phyloP scores from a whole-genome alignment of 2,797 vertebrate genomes.

The Scolopax bukidnonensis region DNA sequence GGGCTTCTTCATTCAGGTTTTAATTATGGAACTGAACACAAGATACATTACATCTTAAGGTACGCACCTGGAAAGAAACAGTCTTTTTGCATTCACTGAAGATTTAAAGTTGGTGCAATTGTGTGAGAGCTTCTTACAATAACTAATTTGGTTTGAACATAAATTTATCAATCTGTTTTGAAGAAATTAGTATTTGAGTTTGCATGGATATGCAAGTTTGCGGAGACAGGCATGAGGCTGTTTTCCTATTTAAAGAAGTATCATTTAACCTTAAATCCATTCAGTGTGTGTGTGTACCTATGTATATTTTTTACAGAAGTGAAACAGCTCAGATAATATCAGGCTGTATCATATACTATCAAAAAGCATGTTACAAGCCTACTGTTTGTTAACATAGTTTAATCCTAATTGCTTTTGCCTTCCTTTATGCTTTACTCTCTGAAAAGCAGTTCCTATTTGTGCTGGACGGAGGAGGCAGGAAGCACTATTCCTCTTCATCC shows the following conservation, averaged over 20 bases:
- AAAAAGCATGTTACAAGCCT: not conserved
- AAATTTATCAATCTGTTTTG: conserved; percentile 1
- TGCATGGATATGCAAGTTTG: not conserved
- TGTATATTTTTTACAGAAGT: conserved; percentile 27
- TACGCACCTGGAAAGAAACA: not conserved
- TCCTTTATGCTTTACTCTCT: conserved; percentile 47
- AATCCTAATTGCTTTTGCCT: conserved; percentile 47
- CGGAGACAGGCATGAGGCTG: conserved; percentile 51
- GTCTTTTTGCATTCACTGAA: not conserved
- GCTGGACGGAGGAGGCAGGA: conserved; percentile 28
- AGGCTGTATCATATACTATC: not conserved
- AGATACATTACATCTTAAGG: not conserved
- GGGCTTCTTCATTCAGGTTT: conserved; percentile 49
- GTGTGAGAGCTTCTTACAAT: not conserved
- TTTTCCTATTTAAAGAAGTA: conserved; percentile 31
- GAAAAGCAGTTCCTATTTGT: conserved; percentile 18
- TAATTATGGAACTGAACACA: conserved; percentile 63
- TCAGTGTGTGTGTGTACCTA: conserved; percentile 2
- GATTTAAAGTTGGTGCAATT: not conserved
- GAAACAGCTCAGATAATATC: not conserved
- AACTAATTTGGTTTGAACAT: conserved; percentile 3
- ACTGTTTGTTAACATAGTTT: not conserved
- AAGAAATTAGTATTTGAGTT: not conserved
- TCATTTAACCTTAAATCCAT: conserved; percentile 44
- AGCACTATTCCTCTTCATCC: not conserved